Base-by-base conservation (phyloP, 2,113 vertebrate genomes). In the Fukomys damarensis region DNA sequence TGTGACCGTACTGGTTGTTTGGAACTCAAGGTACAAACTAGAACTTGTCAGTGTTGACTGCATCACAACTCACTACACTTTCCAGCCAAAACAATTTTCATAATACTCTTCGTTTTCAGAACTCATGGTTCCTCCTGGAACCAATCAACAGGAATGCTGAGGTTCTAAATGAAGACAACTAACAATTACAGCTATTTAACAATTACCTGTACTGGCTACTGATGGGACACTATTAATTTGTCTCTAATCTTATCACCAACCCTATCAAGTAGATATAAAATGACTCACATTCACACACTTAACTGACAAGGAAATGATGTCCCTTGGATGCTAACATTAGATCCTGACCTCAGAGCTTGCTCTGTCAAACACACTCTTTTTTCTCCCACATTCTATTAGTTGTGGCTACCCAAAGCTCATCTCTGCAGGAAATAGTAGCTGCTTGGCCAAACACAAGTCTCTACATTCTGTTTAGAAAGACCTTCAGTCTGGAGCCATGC, bases 111-210 rank as follows among this genome's bases (percentile, higher is more conserved):
- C 24, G 12, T 76, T 76, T 76, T 28, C 43, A 76, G 70, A 26
- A 74, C 38, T 74, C 41, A 28, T 43, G 4, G 14, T 74, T 74
- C 41, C 12, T 74, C 70, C 11, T 43, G 41, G 11, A 74, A 43
- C 12, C 41, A 74, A 43, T 74, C 24, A 74, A 74, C 41, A 43
- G 24, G 38, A 26, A 41, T 43, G 26, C 22, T 43, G 11, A 72
- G 70, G 9, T 58, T n/a, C 82, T 91, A 89, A 96, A 43, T 83
- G 91, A 91, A 77, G 10, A 59, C 19, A 61, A 72, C 35, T 82
- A 70, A n/a, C 5, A 77, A 65, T 61, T 63, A 46, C 9, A 85
- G 58, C 54, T 58, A 79, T 24, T 83, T 72, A 82, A 61, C 81
- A 74, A 70, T 77, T 63, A 79, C 10, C 65, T 83, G 35, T 83